Evolutionary conservation across 1,140 invertebrate species (phyloP).

Genomic region (Triops longicaudatus): DNA sequence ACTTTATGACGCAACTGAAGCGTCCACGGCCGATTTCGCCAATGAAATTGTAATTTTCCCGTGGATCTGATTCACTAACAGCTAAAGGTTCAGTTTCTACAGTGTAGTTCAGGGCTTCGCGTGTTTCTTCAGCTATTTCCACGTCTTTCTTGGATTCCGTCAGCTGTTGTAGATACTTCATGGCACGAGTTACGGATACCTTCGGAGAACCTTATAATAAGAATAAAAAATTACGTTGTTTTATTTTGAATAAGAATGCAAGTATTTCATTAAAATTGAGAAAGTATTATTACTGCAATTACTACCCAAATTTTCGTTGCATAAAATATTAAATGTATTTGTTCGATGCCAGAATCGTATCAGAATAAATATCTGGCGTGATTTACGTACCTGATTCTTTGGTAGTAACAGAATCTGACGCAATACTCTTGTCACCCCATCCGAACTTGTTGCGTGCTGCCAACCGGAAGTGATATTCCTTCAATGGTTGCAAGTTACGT

Average conservation of each 20-base stretch:
- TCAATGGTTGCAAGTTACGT: constrained; percentile 61
- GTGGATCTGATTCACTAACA: constrained; percentile 38
- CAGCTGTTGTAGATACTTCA: constrained; percentile 71
- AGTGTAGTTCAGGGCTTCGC: constrained; percentile 54
- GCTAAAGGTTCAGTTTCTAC: constrained; percentile 62
- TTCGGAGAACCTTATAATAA: constrained; percentile 33
- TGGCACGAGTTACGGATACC: constrained; percentile 63
- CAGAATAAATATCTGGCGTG: too few species aligned
- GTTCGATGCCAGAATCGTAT: too few species aligned
- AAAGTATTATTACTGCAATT: too few species aligned
- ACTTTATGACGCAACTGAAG: constrained; percentile 75
- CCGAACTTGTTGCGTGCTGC: constrained; percentile 84
- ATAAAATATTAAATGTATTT: too few species aligned
- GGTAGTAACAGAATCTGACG: constrained; percentile 59
- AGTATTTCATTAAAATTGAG: too few species aligned
- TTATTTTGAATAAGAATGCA: too few species aligned
- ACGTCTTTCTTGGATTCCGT: constrained; percentile 68
- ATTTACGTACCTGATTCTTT: constrained; percentile 46
- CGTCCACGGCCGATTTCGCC: constrained; percentile 73
- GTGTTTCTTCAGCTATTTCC: constrained; percentile 42
- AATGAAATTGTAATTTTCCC: constrained; percentile 68
- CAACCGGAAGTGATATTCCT: constrained; percentile 79
- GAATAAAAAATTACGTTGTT: neutral
- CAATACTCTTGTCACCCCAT: constrained; percentile 75
- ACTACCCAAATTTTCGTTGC: too few species aligned